Conservation (phyloP, 2,113 vertebrate species). For the Xerus inauris region DNA sequence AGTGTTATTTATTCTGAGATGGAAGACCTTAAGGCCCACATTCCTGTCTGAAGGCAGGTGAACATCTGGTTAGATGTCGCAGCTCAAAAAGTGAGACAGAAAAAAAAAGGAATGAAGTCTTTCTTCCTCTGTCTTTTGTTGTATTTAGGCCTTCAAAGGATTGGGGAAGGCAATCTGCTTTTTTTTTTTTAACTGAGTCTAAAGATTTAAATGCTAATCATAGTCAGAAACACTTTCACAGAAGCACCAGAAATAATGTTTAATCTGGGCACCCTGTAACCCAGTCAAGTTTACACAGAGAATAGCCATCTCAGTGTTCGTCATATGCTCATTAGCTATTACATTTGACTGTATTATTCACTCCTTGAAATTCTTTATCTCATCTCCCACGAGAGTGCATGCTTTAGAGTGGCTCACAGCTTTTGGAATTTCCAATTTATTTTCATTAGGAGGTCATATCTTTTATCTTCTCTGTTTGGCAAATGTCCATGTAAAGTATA, state of each 20-base stretch:
- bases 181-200: no score
- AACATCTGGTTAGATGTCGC: neutral
- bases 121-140: neutral
- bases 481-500: neutral
- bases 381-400: neutral
- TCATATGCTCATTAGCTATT: neutral
- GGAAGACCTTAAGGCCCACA: neutral
- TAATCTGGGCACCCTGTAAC: neutral
- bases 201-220: neutral
- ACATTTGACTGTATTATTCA: neutral
- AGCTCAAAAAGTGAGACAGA: neutral
- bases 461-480: neutral
- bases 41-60: neutral
- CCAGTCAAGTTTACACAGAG: neutral
- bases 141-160: neutral
- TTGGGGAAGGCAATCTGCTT: no score
- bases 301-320: neutral
- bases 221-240: no score
- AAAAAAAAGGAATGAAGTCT: no score
- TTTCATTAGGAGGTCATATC: neutral
- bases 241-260: neutral
- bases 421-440: neutral
- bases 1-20: neutral
- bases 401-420: neutral
- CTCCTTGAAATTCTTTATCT: neutral